Evolutionary conservation across 2,888 invertebrate species (phyloP), one percentile per base, ranked within the genome.

Genomic region (Drosophila mulleri): DNA sequence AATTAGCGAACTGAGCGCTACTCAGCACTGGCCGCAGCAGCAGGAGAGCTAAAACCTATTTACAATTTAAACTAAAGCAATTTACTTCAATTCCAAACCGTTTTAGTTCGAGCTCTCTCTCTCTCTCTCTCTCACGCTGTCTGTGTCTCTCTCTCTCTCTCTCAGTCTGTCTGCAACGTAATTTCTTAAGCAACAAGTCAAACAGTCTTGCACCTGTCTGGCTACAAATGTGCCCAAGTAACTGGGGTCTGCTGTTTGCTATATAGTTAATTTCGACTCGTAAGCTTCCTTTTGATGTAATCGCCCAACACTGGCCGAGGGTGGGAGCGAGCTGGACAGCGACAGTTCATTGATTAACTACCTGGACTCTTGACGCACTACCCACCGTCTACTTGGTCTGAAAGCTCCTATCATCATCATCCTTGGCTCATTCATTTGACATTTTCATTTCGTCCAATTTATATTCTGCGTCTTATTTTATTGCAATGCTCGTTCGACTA

Each of bases 261-360:
- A 73, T 85, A 82, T 80, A 85, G 83, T 82, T 83, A 88, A 88
- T 83, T 82, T 85, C 7, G 50, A 50, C 29, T 50, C 50, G 50
- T 50, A 32, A 50, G 50, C 50, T 32, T 82, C 66, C 84, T 86
- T 84, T 84, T 84, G 84, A 84, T 83, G 86, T 84, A 88, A 83
- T 80, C 80, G 81, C 78, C 60, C 52, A 54, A 50, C 64, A 52
- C 56, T 18, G 48, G 26, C 7, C 3, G 45, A 16, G 32, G 6
- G 16, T 2, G 39, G 14, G 6, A 16, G 16, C 7, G 37, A 16
- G 16, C 2, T n/a, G 41, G 71, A 37, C 26, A 60, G 47, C 47
- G 80, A 60, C 71, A 56, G 59, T 68, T 83, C 84, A 88, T 80
- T 84, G 86, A 88, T 86, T 83, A 86, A 84, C 84, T 88, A 68